Percentiles rank a stretch among this genome's conserved stretches.
Evolutionary conservation across 2,113 vertebrate species (phyloP).

Genomic region (Cacatua alba): DNA sequence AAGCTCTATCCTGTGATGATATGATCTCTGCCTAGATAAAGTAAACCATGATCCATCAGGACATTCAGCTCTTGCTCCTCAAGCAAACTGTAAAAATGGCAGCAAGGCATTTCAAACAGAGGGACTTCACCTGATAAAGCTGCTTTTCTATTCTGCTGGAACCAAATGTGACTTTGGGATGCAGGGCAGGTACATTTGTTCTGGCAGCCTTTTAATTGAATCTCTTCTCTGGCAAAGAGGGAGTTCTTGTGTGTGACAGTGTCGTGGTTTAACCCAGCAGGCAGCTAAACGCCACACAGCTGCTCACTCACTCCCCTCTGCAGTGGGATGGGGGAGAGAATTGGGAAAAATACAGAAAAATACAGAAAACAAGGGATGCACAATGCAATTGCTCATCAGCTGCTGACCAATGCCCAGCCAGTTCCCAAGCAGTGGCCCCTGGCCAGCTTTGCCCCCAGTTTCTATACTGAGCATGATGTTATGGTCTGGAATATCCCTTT

Average conservation of each 20-base stretch:
- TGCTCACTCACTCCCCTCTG: neutral
- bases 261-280: neutral
- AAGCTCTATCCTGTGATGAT: neutral
- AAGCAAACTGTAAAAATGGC: neutral
- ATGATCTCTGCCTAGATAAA: neutral
- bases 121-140: neutral
- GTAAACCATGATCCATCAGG: neutral
- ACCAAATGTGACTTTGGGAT: neutral
- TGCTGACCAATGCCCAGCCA: neutral
- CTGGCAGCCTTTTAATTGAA: slow-evolving; percentile 46
- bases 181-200: neutral
- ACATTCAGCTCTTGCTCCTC: neutral
- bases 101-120: neutral
- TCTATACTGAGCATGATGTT: neutral
- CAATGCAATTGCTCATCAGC: neutral
- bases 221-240: slow-evolving; percentile 20
- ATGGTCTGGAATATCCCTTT: neutral
- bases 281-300: neutral
- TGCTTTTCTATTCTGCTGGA: neutral
- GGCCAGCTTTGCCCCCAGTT: neutral
- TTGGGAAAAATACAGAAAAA: neutral
- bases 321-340: neutral
- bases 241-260: neutral
- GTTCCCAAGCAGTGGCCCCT: neutral
- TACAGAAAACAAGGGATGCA: neutral